phyloP scores from a whole-genome alignment of 2,797 vertebrate species.

The Sparidentex hasta region DNA sequence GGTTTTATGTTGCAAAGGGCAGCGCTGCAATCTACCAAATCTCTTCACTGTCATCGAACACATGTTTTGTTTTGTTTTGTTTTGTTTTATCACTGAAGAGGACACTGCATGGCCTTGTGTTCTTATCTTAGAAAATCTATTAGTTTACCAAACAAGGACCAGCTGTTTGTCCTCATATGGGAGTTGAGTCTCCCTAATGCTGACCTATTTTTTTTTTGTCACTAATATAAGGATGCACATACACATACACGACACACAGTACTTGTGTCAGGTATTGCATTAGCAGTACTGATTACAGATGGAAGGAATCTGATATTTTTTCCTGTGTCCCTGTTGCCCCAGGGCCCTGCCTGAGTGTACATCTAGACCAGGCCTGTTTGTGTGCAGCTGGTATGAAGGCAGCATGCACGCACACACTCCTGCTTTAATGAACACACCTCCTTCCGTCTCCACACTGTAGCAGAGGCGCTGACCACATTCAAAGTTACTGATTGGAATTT shows the following conservation, averaged over 20 bases:
- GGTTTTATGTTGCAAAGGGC: neutral
- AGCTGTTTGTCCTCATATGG: neutral
- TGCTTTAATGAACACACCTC: slow-evolving; percentile 19
- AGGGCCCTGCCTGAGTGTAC: slow-evolving; percentile 1
- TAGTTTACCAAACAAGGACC: neutral
- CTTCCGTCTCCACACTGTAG: neutral
- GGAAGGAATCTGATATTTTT: slow-evolving; percentile 54
- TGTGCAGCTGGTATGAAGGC: slow-evolving; percentile 23
- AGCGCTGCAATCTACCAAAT: neutral
- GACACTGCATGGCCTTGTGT: neutral
- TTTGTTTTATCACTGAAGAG: neutral
- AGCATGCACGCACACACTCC: slow-evolving; percentile 35
- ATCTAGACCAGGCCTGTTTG: slow-evolving; percentile 47
- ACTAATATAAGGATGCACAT: neutral
- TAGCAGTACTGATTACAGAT: slow-evolving; percentile 43
- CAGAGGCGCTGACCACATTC: neutral
- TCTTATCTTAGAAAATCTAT: neutral
- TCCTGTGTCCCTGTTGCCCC: neutral
- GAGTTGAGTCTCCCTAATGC: too few relatives aligned
- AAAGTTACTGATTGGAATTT: slow-evolving; percentile 6
- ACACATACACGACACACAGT: neutral
- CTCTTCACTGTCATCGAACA: neutral
- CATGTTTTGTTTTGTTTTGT: neutral
- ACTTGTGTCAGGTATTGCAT: slow-evolving; percentile 3
- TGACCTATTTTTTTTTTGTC: neutral